Base-by-base conservation (phyloP, 2,888 invertebrate genomes). In the Panopea generosa region DNA sequence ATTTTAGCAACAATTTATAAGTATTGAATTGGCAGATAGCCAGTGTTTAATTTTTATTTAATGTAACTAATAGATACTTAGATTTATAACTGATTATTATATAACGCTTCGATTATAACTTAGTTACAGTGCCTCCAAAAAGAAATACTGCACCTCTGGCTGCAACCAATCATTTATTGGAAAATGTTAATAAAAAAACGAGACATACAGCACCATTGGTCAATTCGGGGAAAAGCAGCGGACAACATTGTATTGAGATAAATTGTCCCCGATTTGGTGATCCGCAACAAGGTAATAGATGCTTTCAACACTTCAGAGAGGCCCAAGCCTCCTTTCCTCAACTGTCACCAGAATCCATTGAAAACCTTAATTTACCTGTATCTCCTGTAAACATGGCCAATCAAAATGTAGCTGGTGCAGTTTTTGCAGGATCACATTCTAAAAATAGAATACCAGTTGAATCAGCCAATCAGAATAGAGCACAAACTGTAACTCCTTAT, bases 221-320 rank as follows among this genome's bases (percentile, higher is more conserved):
- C 2, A 61, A 43, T 16, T 20, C 16, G 7, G 20, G 45, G 16
- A 45, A 45, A 20, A 4, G 11, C 4, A 33, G 33, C 11, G 45
- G 45, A 4, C 57, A 75, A 18, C 56, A 45, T 0, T 85, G 85
- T 67, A 63, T 84, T 1, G 77, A 79, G 47, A 72, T 67, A 22
- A 72, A 66, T 38, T 86, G 86, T 33, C 66, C 74, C 33, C 63
- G 77, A 57, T 86, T 73, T 60, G 84, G 84, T 2, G 84, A 86
- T 52, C 83, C 84, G 2, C 70, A 38, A 7, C 82, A 84, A 70
- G 40, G 27, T 2, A 66, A 74, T 22, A 33, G 83, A 6, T 86
- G 86, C 63, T 81, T 80, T 0, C 52, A 70, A 33, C 84, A 84
- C 63, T 84, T 77, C 38, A 49, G 69, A 18, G 14, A 29, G 9